Evolutionary conservation across 2,113 vertebrate genomes (phyloP).

Genomic region (Oncorhynchus kisutch): DNA sequence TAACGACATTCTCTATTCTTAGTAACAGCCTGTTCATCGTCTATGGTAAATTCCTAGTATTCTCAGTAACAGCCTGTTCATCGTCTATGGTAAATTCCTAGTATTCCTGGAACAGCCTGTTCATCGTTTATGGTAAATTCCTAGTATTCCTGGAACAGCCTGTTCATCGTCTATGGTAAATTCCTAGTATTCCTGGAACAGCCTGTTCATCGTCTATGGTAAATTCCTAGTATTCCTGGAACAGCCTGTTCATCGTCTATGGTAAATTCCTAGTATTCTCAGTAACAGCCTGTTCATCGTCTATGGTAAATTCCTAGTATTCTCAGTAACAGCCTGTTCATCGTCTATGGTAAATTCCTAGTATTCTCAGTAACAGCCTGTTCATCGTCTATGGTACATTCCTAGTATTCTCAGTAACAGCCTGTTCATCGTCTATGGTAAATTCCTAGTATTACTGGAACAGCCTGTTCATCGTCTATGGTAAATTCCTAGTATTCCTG

Average conservation of each 20-base stretch:
- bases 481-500: too few relatives aligned
- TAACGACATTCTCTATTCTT: neutral
- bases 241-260: too few relatives aligned
- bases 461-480: too few relatives aligned
- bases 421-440: constrained; percentile 15
- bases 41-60: neutral
- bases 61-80: too few relatives aligned
- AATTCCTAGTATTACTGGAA: constrained; percentile 1
- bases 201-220: too few relatives aligned
- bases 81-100: too few relatives aligned
- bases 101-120: neutral
- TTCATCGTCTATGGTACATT: too few relatives aligned
- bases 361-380: too few relatives aligned
- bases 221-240: too few relatives aligned
- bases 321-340: neutral
- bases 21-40: constrained; percentile 19
- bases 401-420: constrained; percentile 11
- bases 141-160: neutral
- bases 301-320: neutral
- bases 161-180: constrained; percentile 14
- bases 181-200: neutral
- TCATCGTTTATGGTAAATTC: too few relatives aligned
- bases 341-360: too few relatives aligned
- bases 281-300: constrained; percentile 19
- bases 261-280: too few relatives aligned